Percentiles rank a stretch among this genome's conserved stretches.
These are phyloP conservation scores for Notarius lentiginosus DNA, from an alignment of 2,113 vertebrate species.

Conservation along the genomic window DNA sequence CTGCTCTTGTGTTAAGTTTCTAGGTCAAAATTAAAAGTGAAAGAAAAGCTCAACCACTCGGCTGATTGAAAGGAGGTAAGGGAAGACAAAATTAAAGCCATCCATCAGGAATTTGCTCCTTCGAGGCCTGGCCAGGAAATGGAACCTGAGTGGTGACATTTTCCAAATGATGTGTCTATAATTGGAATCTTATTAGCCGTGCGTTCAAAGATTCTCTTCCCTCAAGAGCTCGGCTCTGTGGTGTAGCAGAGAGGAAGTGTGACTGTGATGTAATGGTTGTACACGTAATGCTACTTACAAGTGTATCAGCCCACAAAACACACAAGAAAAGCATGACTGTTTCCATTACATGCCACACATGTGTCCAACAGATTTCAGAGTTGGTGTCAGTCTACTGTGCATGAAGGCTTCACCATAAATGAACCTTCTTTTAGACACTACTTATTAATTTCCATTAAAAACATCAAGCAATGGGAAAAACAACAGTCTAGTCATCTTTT, in stretches of 20 bases:
- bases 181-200: constrained; percentile 57
- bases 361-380: not conserved
- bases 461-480: not conserved
- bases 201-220: constrained; percentile 25
- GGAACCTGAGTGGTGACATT: constrained; percentile 48
- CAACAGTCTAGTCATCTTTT: not conserved
- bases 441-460: not conserved
- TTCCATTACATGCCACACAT: not conserved
- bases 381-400: not conserved
- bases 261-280: constrained; percentile 4
- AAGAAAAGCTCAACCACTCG: constrained; percentile 22
- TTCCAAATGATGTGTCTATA: constrained; percentile 55
- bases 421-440: not conserved
- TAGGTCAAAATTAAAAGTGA: constrained; percentile 41
- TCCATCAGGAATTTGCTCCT: constrained; percentile 53
- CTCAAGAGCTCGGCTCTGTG: constrained; percentile 4
- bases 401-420: too few relatives aligned
- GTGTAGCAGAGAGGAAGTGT: constrained; percentile 2
- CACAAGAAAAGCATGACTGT: not conserved
- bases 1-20: constrained; percentile 28
- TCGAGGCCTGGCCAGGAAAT: constrained; percentile 47
- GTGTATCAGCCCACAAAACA: constrained; percentile 10
- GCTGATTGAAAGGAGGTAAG: constrained; percentile 49
- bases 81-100: constrained; percentile 51
- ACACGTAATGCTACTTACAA: constrained; percentile 10